phyloP scores from a whole-genome alignment of 2,888 invertebrate species.

The Watsonalla cultraria region DNA sequence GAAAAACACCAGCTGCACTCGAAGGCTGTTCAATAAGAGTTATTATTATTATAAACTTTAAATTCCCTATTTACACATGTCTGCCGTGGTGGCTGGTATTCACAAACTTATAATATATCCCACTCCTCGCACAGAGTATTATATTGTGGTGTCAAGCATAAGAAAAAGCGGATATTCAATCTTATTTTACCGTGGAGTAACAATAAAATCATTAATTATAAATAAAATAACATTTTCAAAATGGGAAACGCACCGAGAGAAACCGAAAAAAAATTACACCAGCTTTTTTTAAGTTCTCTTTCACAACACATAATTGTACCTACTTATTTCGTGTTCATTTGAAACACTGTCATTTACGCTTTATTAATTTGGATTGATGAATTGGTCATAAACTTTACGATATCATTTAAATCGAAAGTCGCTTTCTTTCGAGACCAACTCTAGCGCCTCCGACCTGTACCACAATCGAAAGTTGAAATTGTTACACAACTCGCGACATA shows the following conservation, averaged over 20 bases:
- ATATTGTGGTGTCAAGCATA: background rate
- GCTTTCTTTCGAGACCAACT: background rate
- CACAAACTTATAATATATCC: constrained; percentile 10
- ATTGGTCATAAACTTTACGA: too few species aligned
- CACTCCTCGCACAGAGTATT: background rate
- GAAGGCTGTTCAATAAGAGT: constrained; percentile 14
- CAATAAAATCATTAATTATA: too few species aligned
- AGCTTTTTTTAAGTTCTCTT: too few species aligned
- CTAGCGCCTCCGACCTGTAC: background rate
- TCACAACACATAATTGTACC: too few species aligned
- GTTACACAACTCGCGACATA: constrained; percentile 17
- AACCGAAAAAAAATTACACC: too few species aligned
- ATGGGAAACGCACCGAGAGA: too few species aligned
- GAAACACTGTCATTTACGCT: too few species aligned
- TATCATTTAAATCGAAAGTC: too few species aligned
- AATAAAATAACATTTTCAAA: too few species aligned
- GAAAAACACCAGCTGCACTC: constrained; percentile 15
- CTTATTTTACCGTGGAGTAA: too few species aligned
- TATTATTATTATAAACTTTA: constrained; percentile 15
- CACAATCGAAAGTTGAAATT: constrained; percentile 16
- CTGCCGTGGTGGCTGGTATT: constrained; percentile 4
- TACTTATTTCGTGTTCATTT: too few species aligned
- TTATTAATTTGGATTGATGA: too few species aligned
- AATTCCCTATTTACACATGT: constrained; percentile 12
- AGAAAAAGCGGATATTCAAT: background rate